Conservation (phyloP, 2,797 vertebrate genomes). For the Hemibagrus guttatus region DNA sequence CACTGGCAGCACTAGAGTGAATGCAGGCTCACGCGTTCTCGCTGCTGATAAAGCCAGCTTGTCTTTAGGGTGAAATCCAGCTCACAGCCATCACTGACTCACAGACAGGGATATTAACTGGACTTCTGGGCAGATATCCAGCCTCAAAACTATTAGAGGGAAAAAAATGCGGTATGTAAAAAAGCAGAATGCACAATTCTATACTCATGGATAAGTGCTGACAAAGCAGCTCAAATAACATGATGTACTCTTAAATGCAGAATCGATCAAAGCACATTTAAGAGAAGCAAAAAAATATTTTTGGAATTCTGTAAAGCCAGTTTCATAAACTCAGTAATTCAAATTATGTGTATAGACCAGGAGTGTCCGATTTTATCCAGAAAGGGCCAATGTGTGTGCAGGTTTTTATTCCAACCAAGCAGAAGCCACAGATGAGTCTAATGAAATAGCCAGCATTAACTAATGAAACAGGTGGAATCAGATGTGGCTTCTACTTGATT, state of each 20-base stretch:
- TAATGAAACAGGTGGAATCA: too few species aligned
- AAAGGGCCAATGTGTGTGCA: too few species aligned
- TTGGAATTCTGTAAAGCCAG: neutral
- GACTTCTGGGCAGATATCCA: conserved; percentile 51
- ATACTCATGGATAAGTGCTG: conserved; percentile 47
- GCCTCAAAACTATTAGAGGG: conserved; percentile 31
- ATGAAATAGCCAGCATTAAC: too few species aligned
- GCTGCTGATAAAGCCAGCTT: conserved; percentile 49
- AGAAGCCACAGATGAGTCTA: too few species aligned
- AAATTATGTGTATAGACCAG: neutral
- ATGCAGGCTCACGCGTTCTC: conserved; percentile 22
- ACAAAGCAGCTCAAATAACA: conserved; percentile 47
- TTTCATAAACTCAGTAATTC: neutral
- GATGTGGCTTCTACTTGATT: too few species aligned
- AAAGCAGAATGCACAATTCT: conserved; percentile 38
- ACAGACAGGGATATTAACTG: conserved; percentile 53
- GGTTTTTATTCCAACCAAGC: too few species aligned
- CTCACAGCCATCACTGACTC: conserved; percentile 34
- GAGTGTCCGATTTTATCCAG: too few species aligned
- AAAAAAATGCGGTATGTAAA: conserved; percentile 37
- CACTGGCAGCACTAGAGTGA: conserved; percentile 35
- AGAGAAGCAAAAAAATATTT: neutral
- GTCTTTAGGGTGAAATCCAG: conserved; percentile 44
- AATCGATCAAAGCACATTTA: conserved; percentile 33
- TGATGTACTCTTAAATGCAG: conserved; percentile 11